Evolutionary conservation across 2,113 vertebrate genomes (phyloP).

Genomic region (Sus scrofa): T2T-Sscrofa CM000819.6:78618501-78619000

Average conservation of each 20-base stretch:
- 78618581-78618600: conserved; percentile 89
- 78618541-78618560: conserved; percentile 88
- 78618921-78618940: background rate
- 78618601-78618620: background rate
- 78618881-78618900: background rate
- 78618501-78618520: conserved; percentile 91
- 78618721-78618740: background rate
- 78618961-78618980: background rate
- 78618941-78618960: background rate
- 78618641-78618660: background rate
- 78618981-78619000: background rate
- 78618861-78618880: background rate
- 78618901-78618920: background rate
- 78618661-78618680: background rate
- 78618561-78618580: conserved; percentile 89
- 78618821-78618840: background rate
- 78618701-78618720: background rate
- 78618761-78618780: conserved; percentile 13
- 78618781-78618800: background rate
- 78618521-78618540: conserved; percentile 92
- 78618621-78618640: background rate
- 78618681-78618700: background rate
- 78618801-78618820: background rate
- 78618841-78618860: background rate
- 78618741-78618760: background rate